Percentiles rank a stretch among this genome's conserved stretches.
These are phyloP conservation scores for Cecidostiba fungosa DNA, from an alignment of 2,888 invertebrate species.

Conservation along the genomic window DNA sequence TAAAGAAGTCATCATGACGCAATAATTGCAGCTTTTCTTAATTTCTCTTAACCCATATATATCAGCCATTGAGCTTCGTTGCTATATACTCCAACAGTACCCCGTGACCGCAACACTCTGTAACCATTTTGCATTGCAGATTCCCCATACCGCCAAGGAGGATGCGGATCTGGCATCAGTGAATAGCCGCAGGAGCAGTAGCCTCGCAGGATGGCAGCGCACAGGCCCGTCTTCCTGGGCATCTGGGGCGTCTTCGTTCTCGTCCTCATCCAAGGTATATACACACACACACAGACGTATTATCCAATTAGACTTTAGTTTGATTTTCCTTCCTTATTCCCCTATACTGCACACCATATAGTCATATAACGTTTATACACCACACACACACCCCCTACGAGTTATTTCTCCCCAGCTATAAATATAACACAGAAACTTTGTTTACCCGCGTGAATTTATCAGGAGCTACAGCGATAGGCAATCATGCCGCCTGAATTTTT, in stretches of 20 bases:
- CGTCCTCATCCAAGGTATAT: constrained; percentile 77
- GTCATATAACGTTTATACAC: not conserved
- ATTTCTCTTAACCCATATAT: too few species aligned
- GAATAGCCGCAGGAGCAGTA: not conserved
- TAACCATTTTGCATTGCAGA: constrained; percentile 46
- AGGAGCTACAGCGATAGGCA: not conserved
- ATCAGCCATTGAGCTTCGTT: too few species aligned
- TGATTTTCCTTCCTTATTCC: not conserved
- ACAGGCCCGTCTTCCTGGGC: constrained; percentile 78
- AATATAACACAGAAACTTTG: not conserved
- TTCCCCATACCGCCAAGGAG: constrained; percentile 21
- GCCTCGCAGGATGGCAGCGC: constrained; percentile 75
- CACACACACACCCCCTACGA: not conserved
- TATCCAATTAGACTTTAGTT: not conserved
- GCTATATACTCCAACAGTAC: too few species aligned
- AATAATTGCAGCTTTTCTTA: too few species aligned
- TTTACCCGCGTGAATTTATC: not conserved
- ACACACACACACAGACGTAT: too few species aligned
- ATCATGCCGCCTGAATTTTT: constrained; percentile 5
- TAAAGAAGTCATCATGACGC: too few species aligned
- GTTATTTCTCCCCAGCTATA: too few species aligned
- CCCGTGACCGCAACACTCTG: not conserved
- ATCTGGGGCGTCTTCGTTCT: constrained; percentile 78
- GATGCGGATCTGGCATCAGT: constrained; percentile 46
- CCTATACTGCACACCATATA: too few species aligned